Conservation (phyloP, 1,140 invertebrate genomes). For the Metaphire vulgaris region DNA sequence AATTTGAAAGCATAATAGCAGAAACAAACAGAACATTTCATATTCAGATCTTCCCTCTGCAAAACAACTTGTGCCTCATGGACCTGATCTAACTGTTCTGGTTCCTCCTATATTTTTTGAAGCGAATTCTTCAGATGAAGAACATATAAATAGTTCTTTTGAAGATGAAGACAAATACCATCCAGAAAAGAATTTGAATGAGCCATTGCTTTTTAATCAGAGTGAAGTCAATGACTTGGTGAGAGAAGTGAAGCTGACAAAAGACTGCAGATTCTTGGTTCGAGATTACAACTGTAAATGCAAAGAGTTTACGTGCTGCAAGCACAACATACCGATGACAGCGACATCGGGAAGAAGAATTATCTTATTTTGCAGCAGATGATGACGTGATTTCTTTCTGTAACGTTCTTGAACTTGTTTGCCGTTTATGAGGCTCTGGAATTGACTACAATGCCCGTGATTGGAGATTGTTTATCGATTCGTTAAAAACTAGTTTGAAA, state of each 20-base stretch:
- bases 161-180: conserved; percentile 3
- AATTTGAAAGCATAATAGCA: too few relatives aligned
- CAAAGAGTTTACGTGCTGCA: not conserved
- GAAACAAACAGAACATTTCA: too few relatives aligned
- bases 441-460: not conserved
- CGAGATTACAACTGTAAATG: not conserved
- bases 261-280: not conserved
- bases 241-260: not conserved
- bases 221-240: not conserved
- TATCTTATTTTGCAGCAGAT: too few relatives aligned
- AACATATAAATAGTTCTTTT: too few relatives aligned
- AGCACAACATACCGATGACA: too few relatives aligned
- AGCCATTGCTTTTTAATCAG: not conserved
- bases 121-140: too few relatives aligned
- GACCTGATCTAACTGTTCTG: too few relatives aligned
- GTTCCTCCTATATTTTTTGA: too few relatives aligned
- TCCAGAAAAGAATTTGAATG: conserved; percentile 5
- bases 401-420: not conserved
- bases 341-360: too few relatives aligned
- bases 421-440: not conserved
- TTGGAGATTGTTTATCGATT: conserved; percentile 7
- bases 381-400: not conserved
- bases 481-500: not conserved
- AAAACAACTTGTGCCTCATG: too few relatives aligned
- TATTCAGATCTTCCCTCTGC: too few relatives aligned